These are phyloP conservation scores for Clarias gariepinus DNA, from an alignment of 2,113 vertebrate species.

Conservation along the genomic window DNA sequence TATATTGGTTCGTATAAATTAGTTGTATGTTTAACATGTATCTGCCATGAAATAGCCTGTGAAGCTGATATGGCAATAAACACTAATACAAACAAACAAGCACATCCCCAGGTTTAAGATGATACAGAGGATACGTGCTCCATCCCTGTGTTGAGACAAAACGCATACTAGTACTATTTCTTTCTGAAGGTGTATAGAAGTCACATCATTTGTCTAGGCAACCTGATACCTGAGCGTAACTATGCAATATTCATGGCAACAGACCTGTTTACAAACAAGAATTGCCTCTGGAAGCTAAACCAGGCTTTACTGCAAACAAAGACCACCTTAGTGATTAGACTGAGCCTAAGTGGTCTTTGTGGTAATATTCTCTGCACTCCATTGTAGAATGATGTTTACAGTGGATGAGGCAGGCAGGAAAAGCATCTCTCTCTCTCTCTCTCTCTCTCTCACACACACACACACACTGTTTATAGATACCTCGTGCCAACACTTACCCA, in stretches of 20 bases:
- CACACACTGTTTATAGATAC: constrained; percentile 39
- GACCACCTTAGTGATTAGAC: neutral
- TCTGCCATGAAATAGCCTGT: no score
- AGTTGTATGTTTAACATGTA: no score
- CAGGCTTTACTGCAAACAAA: constrained; percentile 13
- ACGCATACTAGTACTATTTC: neutral
- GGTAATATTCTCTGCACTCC: constrained; percentile 17
- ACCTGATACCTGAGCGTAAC: neutral
- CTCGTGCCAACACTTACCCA: constrained; percentile 26
- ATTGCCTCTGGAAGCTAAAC: neutral
- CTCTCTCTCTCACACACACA: neutral
- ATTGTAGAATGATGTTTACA: constrained; percentile 23
- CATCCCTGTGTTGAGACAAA: neutral
- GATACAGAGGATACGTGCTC: neutral
- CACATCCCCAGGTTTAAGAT: neutral
- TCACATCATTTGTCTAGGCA: neutral
- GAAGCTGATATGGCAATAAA: no score
- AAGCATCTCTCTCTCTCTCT: neutral
- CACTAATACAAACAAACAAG: neutral
- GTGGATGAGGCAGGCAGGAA: neutral
- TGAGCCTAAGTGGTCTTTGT: neutral
- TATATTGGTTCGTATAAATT: no score
- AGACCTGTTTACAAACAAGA: neutral
- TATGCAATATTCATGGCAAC: neutral
- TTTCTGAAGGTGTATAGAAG: neutral